Evolutionary conservation across 2,113 vertebrate species (phyloP).

Genomic region (Ardeotis arabs): DNA sequence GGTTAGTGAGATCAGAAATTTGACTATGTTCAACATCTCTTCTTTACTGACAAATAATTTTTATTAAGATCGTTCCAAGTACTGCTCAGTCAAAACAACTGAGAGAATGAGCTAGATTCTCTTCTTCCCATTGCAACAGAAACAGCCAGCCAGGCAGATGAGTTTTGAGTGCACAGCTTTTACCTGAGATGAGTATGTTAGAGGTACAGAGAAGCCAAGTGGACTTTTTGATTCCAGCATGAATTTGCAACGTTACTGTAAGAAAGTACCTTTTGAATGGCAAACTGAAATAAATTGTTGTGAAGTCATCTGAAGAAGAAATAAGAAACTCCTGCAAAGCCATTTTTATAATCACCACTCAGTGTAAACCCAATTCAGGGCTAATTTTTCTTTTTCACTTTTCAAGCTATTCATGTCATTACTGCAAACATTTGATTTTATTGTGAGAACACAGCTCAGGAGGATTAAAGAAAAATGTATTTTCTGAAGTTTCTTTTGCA

Average conservation of each 20-base stretch:
- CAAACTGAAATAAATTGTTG: background rate
- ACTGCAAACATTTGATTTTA: background rate
- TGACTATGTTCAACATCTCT: background rate
- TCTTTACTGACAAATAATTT: background rate
- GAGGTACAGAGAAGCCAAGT: background rate
- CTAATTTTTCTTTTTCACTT: constrained; percentile 5
- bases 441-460: background rate
- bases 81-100: background rate
- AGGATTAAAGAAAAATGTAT: background rate
- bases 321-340: background rate
- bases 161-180: background rate
- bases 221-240: background rate
- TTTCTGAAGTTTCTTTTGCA: background rate
- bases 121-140: background rate
- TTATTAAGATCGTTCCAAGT: background rate
- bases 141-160: background rate
- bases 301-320: background rate
- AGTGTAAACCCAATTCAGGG: background rate
- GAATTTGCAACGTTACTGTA: background rate
- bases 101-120: background rate
- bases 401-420: background rate
- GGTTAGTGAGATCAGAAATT: background rate
- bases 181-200: background rate
- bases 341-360: background rate
- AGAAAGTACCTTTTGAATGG: background rate